Percentiles rank a stretch among this genome's conserved stretches.
Evolutionary conservation across 2,888 invertebrate species (phyloP).

Genomic region (Diogma glabrata): DNA sequence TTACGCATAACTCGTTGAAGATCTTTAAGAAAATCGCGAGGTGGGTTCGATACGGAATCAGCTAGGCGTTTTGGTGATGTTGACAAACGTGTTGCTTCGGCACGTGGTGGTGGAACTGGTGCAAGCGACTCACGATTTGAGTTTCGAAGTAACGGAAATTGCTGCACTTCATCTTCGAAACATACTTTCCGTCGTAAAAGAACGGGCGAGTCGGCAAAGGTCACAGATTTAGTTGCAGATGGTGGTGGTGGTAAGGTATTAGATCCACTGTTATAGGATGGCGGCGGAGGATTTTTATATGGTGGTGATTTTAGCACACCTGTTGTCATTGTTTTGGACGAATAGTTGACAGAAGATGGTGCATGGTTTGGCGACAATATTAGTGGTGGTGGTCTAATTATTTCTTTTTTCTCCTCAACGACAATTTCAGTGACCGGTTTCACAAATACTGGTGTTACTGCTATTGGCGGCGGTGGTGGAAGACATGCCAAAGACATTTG

Average conservation of each 20-base stretch:
- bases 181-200: conserved; percentile 36
- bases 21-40: conserved; percentile 75
- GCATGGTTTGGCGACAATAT: neutral
- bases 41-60: conserved; percentile 60
- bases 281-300: conserved; percentile 32
- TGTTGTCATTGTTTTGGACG: conserved; percentile 22
- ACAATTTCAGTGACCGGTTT: neutral
- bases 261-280: conserved; percentile 28
- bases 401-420: neutral
- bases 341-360: neutral
- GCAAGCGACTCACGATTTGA: neutral
- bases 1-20: conserved; percentile 85
- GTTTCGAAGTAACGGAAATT: conserved; percentile 25
- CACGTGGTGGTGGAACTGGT: conserved; percentile 63
- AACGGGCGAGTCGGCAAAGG: conserved; percentile 37
- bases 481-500: conserved; percentile 56
- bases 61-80: conserved; percentile 64
- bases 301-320: conserved; percentile 30
- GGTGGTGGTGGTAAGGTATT: conserved; percentile 13
- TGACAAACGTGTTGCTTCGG: conserved; percentile 60
- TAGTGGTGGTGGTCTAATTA: neutral
- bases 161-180: conserved; percentile 31
- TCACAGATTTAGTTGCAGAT: conserved; percentile 30
- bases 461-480: conserved; percentile 57
- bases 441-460: conserved; percentile 33